A percentile compares a stretch with the other conserved stretches of the same genome.
Evolutionary conservation across 2,888 invertebrate species (phyloP).

Genomic region (Morpho helenor): DNA sequence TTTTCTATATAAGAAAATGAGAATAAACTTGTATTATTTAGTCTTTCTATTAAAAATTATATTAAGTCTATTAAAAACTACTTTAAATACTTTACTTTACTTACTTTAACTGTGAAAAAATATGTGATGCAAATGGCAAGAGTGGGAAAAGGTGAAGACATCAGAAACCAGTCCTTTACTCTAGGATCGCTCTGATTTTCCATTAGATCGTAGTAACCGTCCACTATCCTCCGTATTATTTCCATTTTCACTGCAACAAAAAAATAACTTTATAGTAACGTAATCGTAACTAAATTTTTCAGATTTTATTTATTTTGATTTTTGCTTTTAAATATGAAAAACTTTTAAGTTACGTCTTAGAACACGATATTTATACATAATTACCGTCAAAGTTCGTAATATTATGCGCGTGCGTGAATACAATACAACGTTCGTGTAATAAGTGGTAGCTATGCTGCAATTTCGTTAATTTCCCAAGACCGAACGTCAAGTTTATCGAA

Average conservation of each 20-base stretch:
- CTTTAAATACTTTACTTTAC: conserved; percentile 26
- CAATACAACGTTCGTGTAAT: conserved; percentile 19
- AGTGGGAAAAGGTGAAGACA: conserved; percentile 90
- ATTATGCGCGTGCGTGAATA: conserved; percentile 14
- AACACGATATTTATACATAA: conserved; percentile 1
- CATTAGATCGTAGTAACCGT: conserved; percentile 87
- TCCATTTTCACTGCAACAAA: conserved; percentile 80
- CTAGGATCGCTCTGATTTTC: conserved; percentile 91
- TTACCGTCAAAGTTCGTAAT: background rate
- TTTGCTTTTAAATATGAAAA: background rate
- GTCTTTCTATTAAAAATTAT: too few relatives aligned
- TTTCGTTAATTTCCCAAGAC: conserved; percentile 34
- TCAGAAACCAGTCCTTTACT: conserved; percentile 88
- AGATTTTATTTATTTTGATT: too few relatives aligned
- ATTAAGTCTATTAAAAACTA: too few relatives aligned
- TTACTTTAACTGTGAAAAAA: conserved; percentile 85
- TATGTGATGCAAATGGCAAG: conserved; percentile 86
- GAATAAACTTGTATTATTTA: too few relatives aligned
- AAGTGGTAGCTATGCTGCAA: conserved; percentile 19
- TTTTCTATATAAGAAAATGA: too few relatives aligned
- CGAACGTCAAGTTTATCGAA: conserved; percentile 46
- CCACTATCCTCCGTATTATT: conserved; percentile 77
- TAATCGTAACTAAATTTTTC: too few relatives aligned
- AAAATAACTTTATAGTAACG: conserved; percentile 8
- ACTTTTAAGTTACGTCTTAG: background rate